These are phyloP conservation scores for Chrysaora quinquecirrha DNA, from an alignment of 30 jellyfish, hydroid and myxozoan species.

Conservation along the genomic window DNA sequence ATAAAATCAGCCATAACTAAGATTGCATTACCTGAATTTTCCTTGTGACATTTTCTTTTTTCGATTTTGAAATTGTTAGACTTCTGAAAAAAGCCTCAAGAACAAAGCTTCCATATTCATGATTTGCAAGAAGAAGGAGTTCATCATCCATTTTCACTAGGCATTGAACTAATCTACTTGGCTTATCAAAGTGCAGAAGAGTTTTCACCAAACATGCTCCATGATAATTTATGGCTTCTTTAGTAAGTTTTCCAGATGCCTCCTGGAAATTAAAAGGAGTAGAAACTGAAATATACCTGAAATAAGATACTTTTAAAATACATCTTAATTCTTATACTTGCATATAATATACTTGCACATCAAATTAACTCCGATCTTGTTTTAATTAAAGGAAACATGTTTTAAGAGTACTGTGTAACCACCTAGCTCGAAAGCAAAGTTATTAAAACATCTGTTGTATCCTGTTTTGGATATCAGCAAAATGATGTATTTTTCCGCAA, in stretches of 20 bases:
- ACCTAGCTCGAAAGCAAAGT: too few species aligned
- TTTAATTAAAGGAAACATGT: too few species aligned
- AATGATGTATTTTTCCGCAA: too few species aligned
- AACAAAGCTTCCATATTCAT: slow-evolving; percentile 80
- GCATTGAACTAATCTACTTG: slow-evolving; percentile 42
- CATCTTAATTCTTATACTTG: too few species aligned
- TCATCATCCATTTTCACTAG: slow-evolving; percentile 60
- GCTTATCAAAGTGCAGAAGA: slow-evolving; percentile 53
- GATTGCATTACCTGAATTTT: background rate
- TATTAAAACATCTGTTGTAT: too few species aligned
- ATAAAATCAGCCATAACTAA: too few species aligned
- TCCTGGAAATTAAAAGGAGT: slow-evolving; percentile 32
- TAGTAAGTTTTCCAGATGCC: slow-evolving; percentile 33
- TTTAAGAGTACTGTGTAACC: too few species aligned
- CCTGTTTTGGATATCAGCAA: too few species aligned
- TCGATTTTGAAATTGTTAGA: slow-evolving; percentile 19
- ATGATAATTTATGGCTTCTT: slow-evolving; percentile 72
- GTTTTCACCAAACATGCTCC: slow-evolving; percentile 78
- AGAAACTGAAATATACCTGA: too few species aligned
- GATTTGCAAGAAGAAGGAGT: slow-evolving; percentile 24
- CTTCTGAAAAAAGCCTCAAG: slow-evolving; percentile 65
- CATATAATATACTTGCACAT: too few species aligned
- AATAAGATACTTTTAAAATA: too few species aligned
- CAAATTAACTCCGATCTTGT: too few species aligned
- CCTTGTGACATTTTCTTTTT: slow-evolving; percentile 34